Conservation (phyloP, 2,113 vertebrate genomes). For the Eudorcas thomsonii region DNA sequence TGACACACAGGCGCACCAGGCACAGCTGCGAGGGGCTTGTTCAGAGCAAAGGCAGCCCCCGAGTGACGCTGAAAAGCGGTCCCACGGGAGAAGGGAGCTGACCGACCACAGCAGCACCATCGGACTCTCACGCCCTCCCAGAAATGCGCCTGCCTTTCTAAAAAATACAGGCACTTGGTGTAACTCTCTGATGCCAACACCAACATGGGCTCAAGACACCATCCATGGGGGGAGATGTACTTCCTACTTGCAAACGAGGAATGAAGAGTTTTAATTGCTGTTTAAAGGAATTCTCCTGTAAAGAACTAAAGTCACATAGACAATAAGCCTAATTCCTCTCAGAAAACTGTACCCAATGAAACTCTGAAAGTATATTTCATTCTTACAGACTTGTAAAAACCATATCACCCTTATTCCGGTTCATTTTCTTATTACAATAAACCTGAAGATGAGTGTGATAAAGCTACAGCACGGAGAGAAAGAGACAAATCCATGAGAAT, state of each 20-base stretch:
- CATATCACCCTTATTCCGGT: not conserved
- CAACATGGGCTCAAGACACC: not conserved
- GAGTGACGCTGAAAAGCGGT: not conserved
- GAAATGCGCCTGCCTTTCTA: not conserved
- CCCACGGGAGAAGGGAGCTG: not conserved
- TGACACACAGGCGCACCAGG: constrained; percentile 29
- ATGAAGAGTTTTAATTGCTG: not conserved
- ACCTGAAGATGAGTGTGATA: not conserved
- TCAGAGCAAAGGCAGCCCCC: not conserved
- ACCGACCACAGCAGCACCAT: not conserved
- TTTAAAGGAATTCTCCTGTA: not conserved
- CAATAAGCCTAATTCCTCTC: not conserved
- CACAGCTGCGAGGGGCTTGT: constrained; percentile 45
- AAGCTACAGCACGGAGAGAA: not conserved
- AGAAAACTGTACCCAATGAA: not conserved
- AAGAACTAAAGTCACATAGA: not conserved
- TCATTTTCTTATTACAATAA: constrained; percentile 4
- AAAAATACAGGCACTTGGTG: not conserved
- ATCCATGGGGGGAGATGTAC: not conserved
- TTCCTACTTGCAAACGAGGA: not conserved
- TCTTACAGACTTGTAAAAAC: not conserved
- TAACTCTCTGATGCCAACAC: not conserved
- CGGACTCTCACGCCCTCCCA: not conserved
- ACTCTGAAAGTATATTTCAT: not conserved
- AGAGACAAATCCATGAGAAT: not conserved